Base-by-base conservation (phyloP, 1,140 invertebrate species). In the Aphaenogaster ashmeadi region DNA sequence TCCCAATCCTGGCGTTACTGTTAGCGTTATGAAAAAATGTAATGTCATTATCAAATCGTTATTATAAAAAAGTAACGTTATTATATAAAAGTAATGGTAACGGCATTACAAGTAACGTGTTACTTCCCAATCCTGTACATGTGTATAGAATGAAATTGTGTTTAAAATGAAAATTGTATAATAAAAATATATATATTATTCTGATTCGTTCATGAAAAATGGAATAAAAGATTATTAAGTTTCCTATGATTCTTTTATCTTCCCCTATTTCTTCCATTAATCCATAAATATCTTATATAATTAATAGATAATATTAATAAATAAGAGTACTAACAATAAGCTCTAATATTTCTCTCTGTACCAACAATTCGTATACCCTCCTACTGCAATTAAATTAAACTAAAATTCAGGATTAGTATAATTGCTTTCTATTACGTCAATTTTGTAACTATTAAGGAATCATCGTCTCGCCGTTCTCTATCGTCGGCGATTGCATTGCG, bases 361-460 rank as follows among this genome's bases (percentile, higher is more conserved):
- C 1, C 64, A n/a, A 27, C 9, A 66, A 50, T 4, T n/a, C 5
- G 2, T 38, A 18, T n/a, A 13, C 18, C 2, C 13, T 47, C 6
- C 38, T 33, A 47, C n/a, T n/a, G 11, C 15, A 13, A 74, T 54
- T 41, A 71, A 64, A 36, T 64, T 7, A 27, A 47, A 69, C 13
- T 56, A 56, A 60, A 60, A 83, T 84, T 60, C 44, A 27, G 1
- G 15, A 74, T 74, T 74, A 41, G 9, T 44, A 66, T 0, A 36
- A 36, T 60, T 74, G 54, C 54, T 36, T 44, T 58, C 38, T 38
- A 60, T 75, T 84, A 74, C 11, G 13, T 84, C 11, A 79, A 66
- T 79, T n/a, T 21, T 15, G 11, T 69, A 69, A 69, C 27, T 54
- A 75, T 77, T 86, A 38, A 62, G 36, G 27, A 78, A 13, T 86